phyloP scores from a whole-genome alignment of 2,113 vertebrate species.

The Phyllopteryx taeniolatus region DNA sequence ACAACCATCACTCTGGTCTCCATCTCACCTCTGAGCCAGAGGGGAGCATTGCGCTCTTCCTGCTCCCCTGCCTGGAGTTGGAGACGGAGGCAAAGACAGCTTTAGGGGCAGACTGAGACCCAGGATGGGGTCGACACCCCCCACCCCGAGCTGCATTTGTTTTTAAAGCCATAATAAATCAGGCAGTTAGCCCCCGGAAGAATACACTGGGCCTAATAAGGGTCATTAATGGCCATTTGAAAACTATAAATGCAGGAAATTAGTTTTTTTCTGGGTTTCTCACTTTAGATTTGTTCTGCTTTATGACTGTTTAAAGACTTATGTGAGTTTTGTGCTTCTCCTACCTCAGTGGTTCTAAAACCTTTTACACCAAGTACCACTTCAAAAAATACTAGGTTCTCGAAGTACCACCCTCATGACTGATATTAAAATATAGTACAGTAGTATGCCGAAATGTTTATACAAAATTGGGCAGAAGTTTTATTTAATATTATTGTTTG shows the following conservation, averaged over 20 bases:
- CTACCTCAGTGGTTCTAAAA: neutral
- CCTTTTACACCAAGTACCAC: too few relatives aligned
- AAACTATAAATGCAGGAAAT: slow-evolving; percentile 56
- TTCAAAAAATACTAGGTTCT: neutral
- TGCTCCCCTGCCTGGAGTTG: slow-evolving; percentile 23
- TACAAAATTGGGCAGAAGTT: too few relatives aligned
- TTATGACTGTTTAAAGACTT: neutral
- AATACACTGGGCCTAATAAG: slow-evolving; percentile 17
- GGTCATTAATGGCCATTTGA: slow-evolving; percentile 51
- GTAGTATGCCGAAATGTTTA: too few relatives aligned
- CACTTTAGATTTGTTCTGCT: slow-evolving; percentile 43
- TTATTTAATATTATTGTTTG: too few relatives aligned
- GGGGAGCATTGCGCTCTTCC: slow-evolving; percentile 4
- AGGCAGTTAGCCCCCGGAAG: slow-evolving; percentile 40
- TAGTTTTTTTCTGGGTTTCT: slow-evolving; percentile 28
- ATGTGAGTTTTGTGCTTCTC: slow-evolving; percentile 7
- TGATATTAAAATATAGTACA: neutral
- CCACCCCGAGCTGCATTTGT: slow-evolving; percentile 31
- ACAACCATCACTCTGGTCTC: slow-evolving; percentile 8
- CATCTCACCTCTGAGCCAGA: slow-evolving; percentile 14
- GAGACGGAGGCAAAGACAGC: slow-evolving; percentile 17
- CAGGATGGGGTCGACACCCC: slow-evolving; percentile 9
- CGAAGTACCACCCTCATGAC: too few relatives aligned
- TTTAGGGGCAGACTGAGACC: slow-evolving; percentile 23
- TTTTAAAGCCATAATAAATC: slow-evolving; percentile 59